Base-by-base conservation (phyloP, 2,888 invertebrate genomes). In the Aleiodes testaceus region DNA sequence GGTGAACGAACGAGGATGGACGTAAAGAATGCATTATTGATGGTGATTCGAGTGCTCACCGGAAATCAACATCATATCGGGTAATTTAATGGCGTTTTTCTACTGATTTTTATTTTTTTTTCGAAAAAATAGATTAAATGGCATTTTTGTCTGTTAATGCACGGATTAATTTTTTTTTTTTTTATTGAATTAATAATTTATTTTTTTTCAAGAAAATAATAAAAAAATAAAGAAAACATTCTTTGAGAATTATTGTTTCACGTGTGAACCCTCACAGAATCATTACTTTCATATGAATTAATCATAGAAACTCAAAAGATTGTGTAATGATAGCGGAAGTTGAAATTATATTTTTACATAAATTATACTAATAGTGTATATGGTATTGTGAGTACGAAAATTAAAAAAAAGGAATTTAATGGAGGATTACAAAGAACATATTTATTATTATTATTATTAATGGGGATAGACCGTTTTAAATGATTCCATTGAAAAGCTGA, bases 41-140 rank as follows among this genome's bases (percentile, higher is more conserved):
- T 63, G 63, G 22, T 63, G 63, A 63, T 63, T 63, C 59, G 42
- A 59, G 59, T 63, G 63, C n/a, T 63, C 45, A 63, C 63, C 63
- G 63, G 63, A 63, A 63, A 44, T 45, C n/a, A 45, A 63, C 45
- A 44, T 63, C 63, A 45, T 20, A 63, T 63, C 6, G 42, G 14
- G 7, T 18, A 55, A 3, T 55, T 55, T 14, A 55, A 26, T 30
- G 14, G 36, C 12, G 36, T 36, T 30, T 44, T 59, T 36, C 11
- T 20, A 61, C 3, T 14, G 18, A 61, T 20, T 44, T 20, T 20
- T 5, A 5, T 26, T 5, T 5, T 2, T 5, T 26, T 26, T 26
- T 2, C 5, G 5, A 26, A 26, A 26, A 26, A 26, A 26, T 26
- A 53, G 12, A 11, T 30, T 14, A n/a, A 14, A 44, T 2, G 44